Percentiles rank a stretch among this genome's conserved stretches.
Conservation (phyloP, 2,888 invertebrate species). For the Conchocele bisecta region DNA sequence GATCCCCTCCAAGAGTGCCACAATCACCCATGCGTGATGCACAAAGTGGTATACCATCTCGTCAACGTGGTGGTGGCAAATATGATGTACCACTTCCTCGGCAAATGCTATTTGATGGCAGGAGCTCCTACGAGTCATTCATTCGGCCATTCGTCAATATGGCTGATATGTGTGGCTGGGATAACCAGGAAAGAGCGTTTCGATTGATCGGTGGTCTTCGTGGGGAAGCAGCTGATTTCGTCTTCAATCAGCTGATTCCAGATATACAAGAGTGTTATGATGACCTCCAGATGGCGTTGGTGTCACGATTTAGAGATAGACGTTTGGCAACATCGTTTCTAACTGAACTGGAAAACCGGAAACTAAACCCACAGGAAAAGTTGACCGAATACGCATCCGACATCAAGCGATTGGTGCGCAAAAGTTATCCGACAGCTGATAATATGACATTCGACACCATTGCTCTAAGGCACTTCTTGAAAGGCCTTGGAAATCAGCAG, state of each 20-base stretch:
- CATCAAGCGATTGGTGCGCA: slow-evolving; percentile 19
- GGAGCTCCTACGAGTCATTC: slow-evolving; percentile 25
- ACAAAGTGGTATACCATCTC: too few relatives aligned
- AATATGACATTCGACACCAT: slow-evolving; percentile 22
- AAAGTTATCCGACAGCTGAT: slow-evolving; percentile 34
- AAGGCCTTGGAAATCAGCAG: slow-evolving; percentile 30
- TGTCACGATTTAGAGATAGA: slow-evolving; percentile 20
- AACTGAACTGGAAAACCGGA: slow-evolving; percentile 31
- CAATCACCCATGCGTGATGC: too few relatives aligned
- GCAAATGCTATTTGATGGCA: slow-evolving; percentile 36
- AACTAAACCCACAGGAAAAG: slow-evolving; percentile 20
- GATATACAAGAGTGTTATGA: not conserved
- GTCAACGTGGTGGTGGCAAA: too few relatives aligned
- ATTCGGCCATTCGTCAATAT: slow-evolving; percentile 20
- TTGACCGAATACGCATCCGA: slow-evolving; percentile 32
- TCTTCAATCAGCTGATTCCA: slow-evolving; percentile 15
- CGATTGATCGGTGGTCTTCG: slow-evolving; percentile 20
- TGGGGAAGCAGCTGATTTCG: slow-evolving; percentile 38
- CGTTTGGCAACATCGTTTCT: slow-evolving; percentile 19
- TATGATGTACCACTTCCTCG: slow-evolving; percentile 35
- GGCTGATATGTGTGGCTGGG: slow-evolving; percentile 22
- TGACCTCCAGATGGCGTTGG: slow-evolving; percentile 7
- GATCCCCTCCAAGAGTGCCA: too few relatives aligned
- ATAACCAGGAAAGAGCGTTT: slow-evolving; percentile 27
- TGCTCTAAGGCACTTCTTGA: slow-evolving; percentile 41